Evolutionary conservation across 2,888 invertebrate species (phyloP).

Genomic region (Sclerodermus sp.): DNA sequence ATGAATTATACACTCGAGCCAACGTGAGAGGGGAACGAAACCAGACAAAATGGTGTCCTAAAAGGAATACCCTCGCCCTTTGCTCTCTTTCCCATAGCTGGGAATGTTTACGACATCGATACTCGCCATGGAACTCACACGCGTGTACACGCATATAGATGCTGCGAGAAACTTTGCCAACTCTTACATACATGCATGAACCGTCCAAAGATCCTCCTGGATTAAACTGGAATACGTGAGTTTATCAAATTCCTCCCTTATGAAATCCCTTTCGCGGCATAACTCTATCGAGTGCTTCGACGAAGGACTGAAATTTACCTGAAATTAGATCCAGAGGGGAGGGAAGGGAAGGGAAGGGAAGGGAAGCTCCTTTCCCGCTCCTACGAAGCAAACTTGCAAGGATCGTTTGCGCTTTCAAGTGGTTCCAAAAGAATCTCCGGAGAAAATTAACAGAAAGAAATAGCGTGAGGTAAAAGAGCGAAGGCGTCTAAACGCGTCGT

Average conservation of each 20-base stretch:
- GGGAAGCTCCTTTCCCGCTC: too few relatives aligned
- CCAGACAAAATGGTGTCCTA: constrained; percentile 46
- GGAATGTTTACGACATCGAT: constrained; percentile 14
- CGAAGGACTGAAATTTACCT: too few relatives aligned
- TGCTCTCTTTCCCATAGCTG: constrained; percentile 9
- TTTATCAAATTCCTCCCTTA: not conserved
- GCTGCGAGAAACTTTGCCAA: constrained; percentile 1
- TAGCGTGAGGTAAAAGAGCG: too few relatives aligned
- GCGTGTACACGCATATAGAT: not conserved
- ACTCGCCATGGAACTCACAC: constrained; percentile 4
- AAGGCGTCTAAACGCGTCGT: too few relatives aligned
- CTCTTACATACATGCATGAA: constrained; percentile 1
- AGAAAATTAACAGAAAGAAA: too few relatives aligned
- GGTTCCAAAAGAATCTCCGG: too few relatives aligned
- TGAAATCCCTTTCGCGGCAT: not conserved
- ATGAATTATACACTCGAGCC: constrained; percentile 46
- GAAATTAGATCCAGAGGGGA: too few relatives aligned
- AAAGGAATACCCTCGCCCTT: constrained; percentile 26
- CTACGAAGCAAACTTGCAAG: too few relatives aligned
- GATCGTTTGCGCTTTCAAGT: too few relatives aligned
- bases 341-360: too few relatives aligned
- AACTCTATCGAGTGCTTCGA: too few relatives aligned
- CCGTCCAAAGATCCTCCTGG: not conserved
- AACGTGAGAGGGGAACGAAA: constrained; percentile 33
- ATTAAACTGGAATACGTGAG: not conserved